Conservation (phyloP, 2,797 vertebrate species). For the Anolis apletophallus region DNA sequence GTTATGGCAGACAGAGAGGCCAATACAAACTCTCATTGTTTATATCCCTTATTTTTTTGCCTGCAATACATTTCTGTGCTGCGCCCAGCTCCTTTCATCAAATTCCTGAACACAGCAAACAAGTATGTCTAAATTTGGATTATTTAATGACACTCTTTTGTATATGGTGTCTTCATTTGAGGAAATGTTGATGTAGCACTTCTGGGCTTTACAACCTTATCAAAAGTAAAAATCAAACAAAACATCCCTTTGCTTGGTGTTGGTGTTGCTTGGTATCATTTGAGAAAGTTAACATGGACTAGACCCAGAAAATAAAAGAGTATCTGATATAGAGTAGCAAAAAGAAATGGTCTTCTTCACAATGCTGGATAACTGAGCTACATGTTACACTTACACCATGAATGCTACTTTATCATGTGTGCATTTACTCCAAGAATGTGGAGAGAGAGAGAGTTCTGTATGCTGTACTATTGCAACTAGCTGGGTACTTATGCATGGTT, state of each 20-base stretch:
- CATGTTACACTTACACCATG: background rate
- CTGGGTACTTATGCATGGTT: too few relatives aligned
- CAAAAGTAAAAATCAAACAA: background rate
- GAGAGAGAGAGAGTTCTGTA: too few relatives aligned
- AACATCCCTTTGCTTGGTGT: background rate
- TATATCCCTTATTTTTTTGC: background rate
- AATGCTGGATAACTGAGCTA: background rate
- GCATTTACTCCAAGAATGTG: too few relatives aligned
- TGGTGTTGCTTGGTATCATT: too few relatives aligned
- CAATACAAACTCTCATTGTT: background rate
- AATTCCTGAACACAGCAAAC: background rate
- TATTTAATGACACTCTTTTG: background rate
- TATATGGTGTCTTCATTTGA: conserved; percentile 10
- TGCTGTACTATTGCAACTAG: too few relatives aligned
- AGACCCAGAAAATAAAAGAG: background rate
- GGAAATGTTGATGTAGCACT: background rate
- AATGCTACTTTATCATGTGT: background rate
- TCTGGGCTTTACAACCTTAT: background rate
- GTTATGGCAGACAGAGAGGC: conserved; percentile 17
- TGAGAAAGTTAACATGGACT: background rate
- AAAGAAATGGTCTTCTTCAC: background rate
- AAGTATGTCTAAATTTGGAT: background rate
- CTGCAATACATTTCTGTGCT: background rate
- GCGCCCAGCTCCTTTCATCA: background rate
- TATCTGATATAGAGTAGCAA: too few relatives aligned